Conservation (phyloP, 2,888 invertebrate species). For the Dusona sp. region DNA sequence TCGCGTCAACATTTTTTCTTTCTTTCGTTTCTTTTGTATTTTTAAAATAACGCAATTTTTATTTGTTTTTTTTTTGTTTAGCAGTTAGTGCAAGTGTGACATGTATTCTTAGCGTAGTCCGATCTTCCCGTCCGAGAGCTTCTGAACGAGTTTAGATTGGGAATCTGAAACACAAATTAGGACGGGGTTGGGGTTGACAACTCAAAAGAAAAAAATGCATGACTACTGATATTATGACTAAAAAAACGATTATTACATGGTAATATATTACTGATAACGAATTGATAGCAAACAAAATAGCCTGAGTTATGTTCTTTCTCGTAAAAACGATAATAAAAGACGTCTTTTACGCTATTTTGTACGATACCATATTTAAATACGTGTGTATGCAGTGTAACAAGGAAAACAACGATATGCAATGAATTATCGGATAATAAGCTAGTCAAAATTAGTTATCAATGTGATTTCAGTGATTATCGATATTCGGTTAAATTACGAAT, state of each 20-base stretch:
- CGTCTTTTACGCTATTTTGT: constrained; percentile 11
- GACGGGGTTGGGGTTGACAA: constrained; percentile 83
- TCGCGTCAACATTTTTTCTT: constrained; percentile 58
- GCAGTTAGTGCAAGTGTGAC: constrained; percentile 46
- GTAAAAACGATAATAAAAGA: neutral
- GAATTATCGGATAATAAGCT: constrained; percentile 33
- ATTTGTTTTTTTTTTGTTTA: constrained; percentile 43
- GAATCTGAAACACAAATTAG: constrained; percentile 83
- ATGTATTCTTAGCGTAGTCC: constrained; percentile 56
- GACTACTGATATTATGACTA: constrained; percentile 55
- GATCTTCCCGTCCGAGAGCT: constrained; percentile 73
- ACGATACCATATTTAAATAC: constrained; percentile 19
- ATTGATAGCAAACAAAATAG: constrained; percentile 5
- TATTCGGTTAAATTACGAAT: constrained; percentile 15
- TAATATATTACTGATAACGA: constrained; percentile 40
- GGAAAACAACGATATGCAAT: constrained; percentile 34
- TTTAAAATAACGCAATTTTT: constrained; percentile 3
- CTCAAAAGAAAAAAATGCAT: constrained; percentile 78
- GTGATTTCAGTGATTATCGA: constrained; percentile 21
- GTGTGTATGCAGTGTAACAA: constrained; percentile 30
- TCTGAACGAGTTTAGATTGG: constrained; percentile 71
- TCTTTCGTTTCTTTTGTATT: neutral
- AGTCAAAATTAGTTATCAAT: constrained; percentile 18
- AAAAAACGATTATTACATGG: constrained; percentile 31
- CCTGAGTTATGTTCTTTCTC: neutral